Conservation (phyloP, 2,113 vertebrate genomes). For the Chroicocephalus ridibundus region DNA sequence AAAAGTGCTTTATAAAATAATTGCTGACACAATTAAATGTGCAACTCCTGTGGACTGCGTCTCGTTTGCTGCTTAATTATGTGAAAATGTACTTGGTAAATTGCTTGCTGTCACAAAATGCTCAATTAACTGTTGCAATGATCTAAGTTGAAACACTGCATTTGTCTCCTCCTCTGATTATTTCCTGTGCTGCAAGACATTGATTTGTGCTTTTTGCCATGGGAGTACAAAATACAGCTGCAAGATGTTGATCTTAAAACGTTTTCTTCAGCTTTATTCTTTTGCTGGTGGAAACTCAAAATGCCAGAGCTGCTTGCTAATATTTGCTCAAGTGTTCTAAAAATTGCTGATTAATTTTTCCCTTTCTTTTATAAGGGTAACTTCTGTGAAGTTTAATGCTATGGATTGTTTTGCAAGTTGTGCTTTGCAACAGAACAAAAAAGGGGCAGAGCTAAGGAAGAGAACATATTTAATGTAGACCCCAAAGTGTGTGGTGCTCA, state of each 20-base stretch:
- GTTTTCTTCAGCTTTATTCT: not conserved
- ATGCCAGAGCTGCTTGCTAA: not conserved
- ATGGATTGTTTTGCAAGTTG: not conserved
- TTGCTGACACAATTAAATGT: constrained; percentile 40
- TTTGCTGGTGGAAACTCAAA: constrained; percentile 6
- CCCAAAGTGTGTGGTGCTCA: constrained; percentile 16
- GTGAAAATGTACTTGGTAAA: constrained; percentile 41
- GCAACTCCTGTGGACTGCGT: not conserved
- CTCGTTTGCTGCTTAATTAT: constrained; percentile 33
- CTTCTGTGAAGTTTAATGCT: constrained; percentile 51
- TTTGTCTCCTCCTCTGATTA: not conserved
- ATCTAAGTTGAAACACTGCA: constrained; percentile 12
- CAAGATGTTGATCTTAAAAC: constrained; percentile 18
- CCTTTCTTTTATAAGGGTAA: not conserved
- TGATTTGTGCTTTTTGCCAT: constrained; percentile 4
- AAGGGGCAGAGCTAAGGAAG: constrained; percentile 41
- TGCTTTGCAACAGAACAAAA: constrained; percentile 39
- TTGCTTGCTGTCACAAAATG: constrained; percentile 33
- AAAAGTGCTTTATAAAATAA: not conserved
- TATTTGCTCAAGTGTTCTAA: constrained; percentile 9
- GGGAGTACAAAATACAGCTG: constrained; percentile 20
- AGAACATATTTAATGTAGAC: not conserved
- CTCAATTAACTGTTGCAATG: constrained; percentile 41
- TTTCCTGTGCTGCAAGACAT: constrained; percentile 35
- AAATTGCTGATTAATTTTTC: constrained; percentile 31